A percentile compares a stretch with the other conserved stretches of the same genome.
These are phyloP conservation scores for Watsonalla binaria DNA, from an alignment of 2,888 invertebrate species.

Conservation along the genomic window DNA sequence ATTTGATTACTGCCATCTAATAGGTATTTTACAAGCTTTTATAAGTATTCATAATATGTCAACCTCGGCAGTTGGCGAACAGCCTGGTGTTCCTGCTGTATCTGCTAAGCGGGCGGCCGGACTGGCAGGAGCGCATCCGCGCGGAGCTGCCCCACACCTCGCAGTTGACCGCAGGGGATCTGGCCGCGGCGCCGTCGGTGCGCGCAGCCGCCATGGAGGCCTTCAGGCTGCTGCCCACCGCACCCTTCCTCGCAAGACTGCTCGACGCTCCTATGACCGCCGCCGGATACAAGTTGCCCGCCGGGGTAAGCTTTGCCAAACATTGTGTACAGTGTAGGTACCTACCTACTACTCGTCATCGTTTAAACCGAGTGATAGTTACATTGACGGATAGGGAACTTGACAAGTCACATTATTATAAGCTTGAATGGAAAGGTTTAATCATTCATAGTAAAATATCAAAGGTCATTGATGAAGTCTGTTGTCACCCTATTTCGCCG, in stretches of 20 bases:
- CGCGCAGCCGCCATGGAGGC: slow-evolving; percentile 89
- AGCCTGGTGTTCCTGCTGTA: slow-evolving; percentile 88
- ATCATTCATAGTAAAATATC: no score
- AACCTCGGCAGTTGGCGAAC: slow-evolving; percentile 82
- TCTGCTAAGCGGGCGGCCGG: slow-evolving; percentile 83
- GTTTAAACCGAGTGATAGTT: no score
- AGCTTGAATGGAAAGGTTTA: no score
- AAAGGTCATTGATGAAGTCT: no score
- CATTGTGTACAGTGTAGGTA: no score
- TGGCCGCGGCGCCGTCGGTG: slow-evolving; percentile 83
- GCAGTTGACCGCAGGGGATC: slow-evolving; percentile 75
- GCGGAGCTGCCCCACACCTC: slow-evolving; percentile 81
- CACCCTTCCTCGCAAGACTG: slow-evolving; percentile 88
- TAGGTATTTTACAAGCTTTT: no score
- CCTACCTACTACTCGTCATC: no score
- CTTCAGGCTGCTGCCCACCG: slow-evolving; percentile 86
- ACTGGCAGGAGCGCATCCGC: slow-evolving; percentile 82
- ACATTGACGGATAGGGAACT: no score
- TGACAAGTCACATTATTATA: no score
- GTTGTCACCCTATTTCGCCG: no score
- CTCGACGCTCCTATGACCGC: slow-evolving; percentile 84
- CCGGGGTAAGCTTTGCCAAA: slow-evolving; percentile 81
- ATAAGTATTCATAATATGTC: no score
- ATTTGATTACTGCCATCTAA: no score
- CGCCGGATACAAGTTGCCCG: slow-evolving; percentile 82